phyloP scores from a whole-genome alignment of 2,113 vertebrate genomes.

The Perca fluviatilis region DNA sequence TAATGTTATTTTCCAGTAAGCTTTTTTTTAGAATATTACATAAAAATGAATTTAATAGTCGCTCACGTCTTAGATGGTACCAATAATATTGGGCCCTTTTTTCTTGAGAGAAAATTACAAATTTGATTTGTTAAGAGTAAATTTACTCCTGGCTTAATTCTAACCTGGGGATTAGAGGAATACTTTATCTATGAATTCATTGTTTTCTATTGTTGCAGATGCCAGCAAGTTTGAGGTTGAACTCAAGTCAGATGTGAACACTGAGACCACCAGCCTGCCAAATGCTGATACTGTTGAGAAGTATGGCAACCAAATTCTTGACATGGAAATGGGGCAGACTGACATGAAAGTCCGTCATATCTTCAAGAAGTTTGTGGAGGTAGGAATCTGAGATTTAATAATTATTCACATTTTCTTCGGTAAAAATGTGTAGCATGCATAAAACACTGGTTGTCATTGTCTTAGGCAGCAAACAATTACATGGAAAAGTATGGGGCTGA shows the following conservation, averaged over 20 bases:
- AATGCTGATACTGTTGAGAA: slow-evolving; percentile 70
- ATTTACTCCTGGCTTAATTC: neutral
- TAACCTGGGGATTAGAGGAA: neutral
- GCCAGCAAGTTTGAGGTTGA: slow-evolving; percentile 86
- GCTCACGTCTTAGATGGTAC: no score
- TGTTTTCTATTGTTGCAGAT: slow-evolving; percentile 81
- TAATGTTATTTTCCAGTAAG: slow-evolving; percentile 56
- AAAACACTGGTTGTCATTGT: slow-evolving; percentile 15
- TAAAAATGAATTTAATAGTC: neutral
- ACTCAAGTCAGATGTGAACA: slow-evolving; percentile 86
- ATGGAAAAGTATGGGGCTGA: slow-evolving; percentile 83
- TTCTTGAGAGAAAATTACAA: neutral
- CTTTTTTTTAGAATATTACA: neutral
- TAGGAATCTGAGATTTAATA: slow-evolving; percentile 77
- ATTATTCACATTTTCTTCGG: neutral
- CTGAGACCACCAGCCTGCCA: slow-evolving; percentile 78
- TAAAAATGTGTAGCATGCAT: neutral
- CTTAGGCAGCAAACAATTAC: slow-evolving; percentile 88
- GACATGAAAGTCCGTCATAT: slow-evolving; percentile 90
- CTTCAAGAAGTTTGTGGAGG: slow-evolving; percentile 85
- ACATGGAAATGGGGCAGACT: slow-evolving; percentile 86
- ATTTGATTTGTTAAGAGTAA: neutral
- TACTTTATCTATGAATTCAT: neutral
- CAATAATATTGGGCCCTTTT: no score
- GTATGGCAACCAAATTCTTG: slow-evolving; percentile 81